Conservation (phyloP, 1,140 invertebrate species). For the Helicoverpa armigera region DNA sequence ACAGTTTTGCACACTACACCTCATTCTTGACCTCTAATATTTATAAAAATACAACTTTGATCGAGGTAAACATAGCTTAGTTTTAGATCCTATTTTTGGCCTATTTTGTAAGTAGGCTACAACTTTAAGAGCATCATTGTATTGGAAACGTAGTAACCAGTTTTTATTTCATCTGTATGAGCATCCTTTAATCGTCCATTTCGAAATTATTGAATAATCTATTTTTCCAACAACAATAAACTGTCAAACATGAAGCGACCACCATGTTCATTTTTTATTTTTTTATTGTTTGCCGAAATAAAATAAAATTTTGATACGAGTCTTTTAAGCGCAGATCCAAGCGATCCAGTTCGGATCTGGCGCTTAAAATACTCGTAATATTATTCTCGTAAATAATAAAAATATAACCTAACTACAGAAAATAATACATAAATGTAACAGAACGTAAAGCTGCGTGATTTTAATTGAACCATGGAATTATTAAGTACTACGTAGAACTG, state of each 20-base stretch:
- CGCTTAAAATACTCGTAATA: no score
- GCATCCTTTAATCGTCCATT: not conserved
- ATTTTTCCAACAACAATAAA: not conserved
- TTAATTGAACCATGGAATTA: no score
- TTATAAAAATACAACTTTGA: not conserved
- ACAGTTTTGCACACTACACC: constrained; percentile 73
- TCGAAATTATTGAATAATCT: constrained; percentile 9
- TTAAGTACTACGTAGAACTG: no score
- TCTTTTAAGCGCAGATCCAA: not conserved
- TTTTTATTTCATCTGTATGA: not conserved
- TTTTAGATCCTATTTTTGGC: not conserved
- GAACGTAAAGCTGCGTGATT: no score
- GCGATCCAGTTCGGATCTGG: no score
- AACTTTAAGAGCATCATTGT: not conserved
- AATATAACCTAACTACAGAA: no score
- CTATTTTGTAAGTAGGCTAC: not conserved
- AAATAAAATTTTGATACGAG: not conserved
- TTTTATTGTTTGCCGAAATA: not conserved
- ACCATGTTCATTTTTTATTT: not conserved
- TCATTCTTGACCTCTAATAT: constrained; percentile 59
- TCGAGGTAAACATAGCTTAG: constrained; percentile 6
- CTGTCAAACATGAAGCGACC: constrained; percentile 35
- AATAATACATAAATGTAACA: no score
- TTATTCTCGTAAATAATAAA: no score
- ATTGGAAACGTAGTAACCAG: not conserved